Base-by-base conservation (phyloP, 1,140 invertebrate species). In the Ruditapes philippinarum region DNA sequence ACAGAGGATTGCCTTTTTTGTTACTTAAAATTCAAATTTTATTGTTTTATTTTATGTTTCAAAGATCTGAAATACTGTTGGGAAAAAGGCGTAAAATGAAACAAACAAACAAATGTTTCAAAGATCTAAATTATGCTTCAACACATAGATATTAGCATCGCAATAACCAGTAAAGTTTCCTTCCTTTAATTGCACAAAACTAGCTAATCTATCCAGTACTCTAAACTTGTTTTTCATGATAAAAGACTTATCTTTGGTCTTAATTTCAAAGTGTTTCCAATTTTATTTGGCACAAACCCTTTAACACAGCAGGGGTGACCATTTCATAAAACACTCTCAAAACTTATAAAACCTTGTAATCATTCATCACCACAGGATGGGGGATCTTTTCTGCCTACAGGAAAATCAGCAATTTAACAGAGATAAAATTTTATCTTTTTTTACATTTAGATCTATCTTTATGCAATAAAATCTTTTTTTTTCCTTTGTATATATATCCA, bases 201-300 rank as follows among this genome's bases (percentile, higher is more conserved):
- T 57, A 12, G 54, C 25, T n/a, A 57, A n/a, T 57, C 25, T 4
- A 4, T n/a, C 54, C 54, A 57, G 9, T 19, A 57, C 54, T 57
- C n/a, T 25, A 57, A 57, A 57, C 54, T 25, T 25, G 25, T 57
- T 57, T 19, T 57, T 40, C 0, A 40, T 70, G 28, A 36, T 36
- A 70, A 70, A 70, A 70, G 7, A 70, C 33, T 70, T 70, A 70
- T 70, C 65, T 70, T 70, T 70, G 38, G 36, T 70, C 9, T 33
- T 38, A 38, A 38, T 38, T 70, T 70, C 65, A 70, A 70, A 70
- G 65, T 7, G 12, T n/a, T 70, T 70, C 65, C 33, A 38, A 70
- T 40, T 17, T 38, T 36, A 19, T 40, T 70, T 70, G 65, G 65
- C 65, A 70, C 9, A 25, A 40, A 70, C 65, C 33, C 33, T 70